Evolutionary conservation across 2,888 invertebrate species (phyloP), one percentile per base, ranked within the genome.

Genomic region (Meteorus colon): DNA sequence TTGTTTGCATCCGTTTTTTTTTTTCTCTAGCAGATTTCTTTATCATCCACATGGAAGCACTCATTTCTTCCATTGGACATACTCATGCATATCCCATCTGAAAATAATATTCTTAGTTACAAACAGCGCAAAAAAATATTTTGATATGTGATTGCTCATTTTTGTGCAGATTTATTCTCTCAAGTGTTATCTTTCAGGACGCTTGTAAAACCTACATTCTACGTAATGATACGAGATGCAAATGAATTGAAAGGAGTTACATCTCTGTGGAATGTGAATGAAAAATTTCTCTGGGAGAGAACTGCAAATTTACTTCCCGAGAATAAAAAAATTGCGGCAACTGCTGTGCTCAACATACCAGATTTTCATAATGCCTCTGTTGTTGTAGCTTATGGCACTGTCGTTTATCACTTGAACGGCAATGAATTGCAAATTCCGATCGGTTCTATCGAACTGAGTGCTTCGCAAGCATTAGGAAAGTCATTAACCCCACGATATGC

Each of bases 341-440:
- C 84, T 0, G 78, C 83, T 0, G 84, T 83, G 3, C 76, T 89
- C 0, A 85, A 87, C 76, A 73, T 89, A 29, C 88, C 89, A 0
- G 77, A 66, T 16, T 89, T 89, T 59, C 79, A 83, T 4, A 59
- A 72, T 1, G 45, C 77, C 0, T 14, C 82, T 2, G 27, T 37
- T 19, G 74, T 81, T 24, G 80, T 85, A 4, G 82, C 80, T 4
- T 81, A 80, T 59, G 88, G 86, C 2, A 85, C 82, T 12, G 80
- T 89, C 16, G 80, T 81, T 29, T 89, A 86, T 41, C 79, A 82
- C 12, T 74, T 83, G 19, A 83, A 84, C 6, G 86, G 82, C 4
- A 83, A 81, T 55, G 74, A 82, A 41, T 81, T 85, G 12, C 89
- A 89, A 78, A 80, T 84, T 0, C 78, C 84, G 0, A 62, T 87